Percentiles rank a stretch among this genome's conserved stretches.
Evolutionary conservation across 1,140 invertebrate species (phyloP).

Genomic region (Paraescarpia echinospica): DNA sequence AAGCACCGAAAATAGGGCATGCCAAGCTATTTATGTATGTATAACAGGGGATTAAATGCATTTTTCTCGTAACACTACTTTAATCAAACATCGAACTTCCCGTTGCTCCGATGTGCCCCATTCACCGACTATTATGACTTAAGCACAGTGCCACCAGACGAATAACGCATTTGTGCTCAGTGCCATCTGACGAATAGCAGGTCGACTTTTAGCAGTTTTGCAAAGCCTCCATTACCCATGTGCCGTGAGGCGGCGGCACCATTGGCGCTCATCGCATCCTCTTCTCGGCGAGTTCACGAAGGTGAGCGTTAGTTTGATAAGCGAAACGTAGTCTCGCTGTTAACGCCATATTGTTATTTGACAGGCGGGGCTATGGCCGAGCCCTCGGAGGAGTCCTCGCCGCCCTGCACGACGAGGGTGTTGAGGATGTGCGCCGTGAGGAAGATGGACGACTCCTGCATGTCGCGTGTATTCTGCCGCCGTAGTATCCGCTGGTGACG

Average conservation of each 20-base stretch:
- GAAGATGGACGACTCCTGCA: slow-evolving; percentile 6
- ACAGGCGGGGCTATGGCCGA: not conserved
- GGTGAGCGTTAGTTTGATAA: not conserved
- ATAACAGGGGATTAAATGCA: not conserved
- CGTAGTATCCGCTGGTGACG: not conserved
- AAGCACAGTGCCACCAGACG: too few relatives aligned
- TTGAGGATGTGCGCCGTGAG: not conserved
- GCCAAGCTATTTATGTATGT: not conserved
- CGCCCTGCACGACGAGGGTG: not conserved
- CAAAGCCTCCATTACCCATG: not conserved
- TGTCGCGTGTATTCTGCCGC: not conserved
- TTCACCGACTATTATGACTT: not conserved
- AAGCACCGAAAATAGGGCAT: too few relatives aligned
- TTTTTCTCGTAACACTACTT: too few relatives aligned
- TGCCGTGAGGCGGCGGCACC: not conserved
- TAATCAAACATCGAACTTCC: not conserved
- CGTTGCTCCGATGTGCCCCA: not conserved
- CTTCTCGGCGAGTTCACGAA: not conserved
- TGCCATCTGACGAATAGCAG: not conserved
- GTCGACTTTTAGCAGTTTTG: not conserved
- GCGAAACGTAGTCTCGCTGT: not conserved
- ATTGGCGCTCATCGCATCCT: not conserved
- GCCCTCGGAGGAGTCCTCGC: not conserved
- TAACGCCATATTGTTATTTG: not conserved
- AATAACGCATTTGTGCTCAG: not conserved